phyloP scores from a whole-genome alignment of 2,113 vertebrate genomes.

The Actinemys pallida region DNA sequence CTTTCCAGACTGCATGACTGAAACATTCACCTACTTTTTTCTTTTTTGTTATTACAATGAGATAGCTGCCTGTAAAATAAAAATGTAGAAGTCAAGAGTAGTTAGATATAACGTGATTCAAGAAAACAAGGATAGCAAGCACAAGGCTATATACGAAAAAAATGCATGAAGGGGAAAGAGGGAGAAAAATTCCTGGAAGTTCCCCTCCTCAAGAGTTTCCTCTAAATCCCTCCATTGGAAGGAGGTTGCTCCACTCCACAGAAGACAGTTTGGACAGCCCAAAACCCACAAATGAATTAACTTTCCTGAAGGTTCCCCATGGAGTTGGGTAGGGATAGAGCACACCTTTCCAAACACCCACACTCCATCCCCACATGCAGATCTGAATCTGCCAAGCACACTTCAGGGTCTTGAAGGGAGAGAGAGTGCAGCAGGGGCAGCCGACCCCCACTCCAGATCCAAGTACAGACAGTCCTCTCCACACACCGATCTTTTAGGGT shows the following conservation, averaged over 20 bases:
- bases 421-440: background rate
- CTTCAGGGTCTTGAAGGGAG: background rate
- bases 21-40: constrained; percentile 94
- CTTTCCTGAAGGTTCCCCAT: background rate
- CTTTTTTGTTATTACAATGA: constrained; percentile 95
- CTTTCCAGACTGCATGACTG: constrained; percentile 93
- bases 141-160: background rate
- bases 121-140: background rate
- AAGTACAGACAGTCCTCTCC: background rate
- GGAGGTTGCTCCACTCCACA: background rate
- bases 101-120: rapidly evolving
- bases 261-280: background rate
- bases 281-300: background rate
- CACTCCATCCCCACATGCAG: background rate
- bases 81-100: background rate
- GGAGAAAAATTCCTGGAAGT: background rate
- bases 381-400: background rate
- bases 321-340: background rate
- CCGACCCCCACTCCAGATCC: background rate
- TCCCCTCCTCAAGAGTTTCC: background rate
- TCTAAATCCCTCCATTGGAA: background rate
- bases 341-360: background rate
- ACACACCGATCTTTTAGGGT: background rate
- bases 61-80: constrained; percentile 88
- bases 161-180: background rate